Percentiles rank a stretch among this genome's conserved stretches.
These are phyloP conservation scores for Anastrepha ludens DNA, from an alignment of 1,140 invertebrate species.

Conservation along the genomic window DNA sequence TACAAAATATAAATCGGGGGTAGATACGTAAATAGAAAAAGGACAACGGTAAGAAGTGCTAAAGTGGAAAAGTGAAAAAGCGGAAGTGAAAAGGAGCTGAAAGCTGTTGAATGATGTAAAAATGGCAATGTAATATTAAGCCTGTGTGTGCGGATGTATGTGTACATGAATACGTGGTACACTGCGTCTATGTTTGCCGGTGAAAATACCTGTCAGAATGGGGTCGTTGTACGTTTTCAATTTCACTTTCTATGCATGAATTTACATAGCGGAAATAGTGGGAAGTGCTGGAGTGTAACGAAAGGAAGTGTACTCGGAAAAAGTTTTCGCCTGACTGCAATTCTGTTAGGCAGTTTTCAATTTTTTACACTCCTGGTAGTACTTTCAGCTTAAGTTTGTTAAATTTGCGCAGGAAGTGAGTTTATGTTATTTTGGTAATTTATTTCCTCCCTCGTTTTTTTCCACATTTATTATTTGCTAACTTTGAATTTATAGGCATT, in stretches of 20 bases:
- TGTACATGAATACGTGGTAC: not conserved
- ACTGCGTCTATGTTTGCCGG: not conserved
- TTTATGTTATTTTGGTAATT: conserved; percentile 32
- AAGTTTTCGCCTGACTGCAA: not conserved
- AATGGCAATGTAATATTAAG: conserved; percentile 33
- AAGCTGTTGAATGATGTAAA: conserved; percentile 52
- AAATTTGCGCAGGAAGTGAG: conserved; percentile 7
- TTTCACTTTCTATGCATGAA: conserved; percentile 52
- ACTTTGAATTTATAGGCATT: not conserved
- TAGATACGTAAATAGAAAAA: conserved; percentile 11
- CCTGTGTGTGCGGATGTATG: not conserved
- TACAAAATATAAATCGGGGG: not conserved
- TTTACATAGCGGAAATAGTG: not conserved
- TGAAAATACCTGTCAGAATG: not conserved
- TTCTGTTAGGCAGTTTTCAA: conserved; percentile 36
- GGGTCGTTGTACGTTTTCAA: conserved; percentile 54
- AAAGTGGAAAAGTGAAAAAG: conserved; percentile 23
- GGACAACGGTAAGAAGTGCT: not conserved
- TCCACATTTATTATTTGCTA: not conserved
- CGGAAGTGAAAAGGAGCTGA: conserved; percentile 30
- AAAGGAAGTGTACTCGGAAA: not conserved
- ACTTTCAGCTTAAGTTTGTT: not conserved
- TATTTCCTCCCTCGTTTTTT: not conserved
- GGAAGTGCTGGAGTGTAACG: not conserved
- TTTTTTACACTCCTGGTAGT: not conserved